Percentiles rank a stretch among this genome's conserved stretches.
These are phyloP conservation scores for Sparidentex hasta DNA, from an alignment of 2,797 vertebrate genomes.

Conservation along the genomic window DNA sequence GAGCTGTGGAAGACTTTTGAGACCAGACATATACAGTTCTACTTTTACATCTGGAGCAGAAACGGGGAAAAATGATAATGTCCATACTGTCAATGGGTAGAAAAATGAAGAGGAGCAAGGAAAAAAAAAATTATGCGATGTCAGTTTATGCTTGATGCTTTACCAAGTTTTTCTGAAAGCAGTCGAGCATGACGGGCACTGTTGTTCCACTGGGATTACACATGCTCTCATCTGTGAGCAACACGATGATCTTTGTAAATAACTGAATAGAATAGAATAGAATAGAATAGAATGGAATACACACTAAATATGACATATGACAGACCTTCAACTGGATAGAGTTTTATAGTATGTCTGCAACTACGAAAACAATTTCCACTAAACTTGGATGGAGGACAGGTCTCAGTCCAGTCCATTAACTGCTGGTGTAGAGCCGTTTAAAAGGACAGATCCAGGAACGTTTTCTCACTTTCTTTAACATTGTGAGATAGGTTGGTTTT, in stretches of 20 bases:
- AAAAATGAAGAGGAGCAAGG: background rate
- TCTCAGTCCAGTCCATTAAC: no score
- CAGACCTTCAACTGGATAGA: background rate
- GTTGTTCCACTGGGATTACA: background rate
- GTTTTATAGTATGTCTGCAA: background rate
- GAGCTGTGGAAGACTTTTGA: background rate
- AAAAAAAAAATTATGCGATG: background rate
- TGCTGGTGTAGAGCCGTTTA: no score
- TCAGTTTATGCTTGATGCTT: background rate
- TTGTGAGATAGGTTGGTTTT: no score
- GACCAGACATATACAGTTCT: no score
- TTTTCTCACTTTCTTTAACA: no score
- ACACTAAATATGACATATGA: background rate
- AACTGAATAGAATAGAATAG: background rate
- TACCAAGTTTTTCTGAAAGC: background rate
- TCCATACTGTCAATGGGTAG: background rate
- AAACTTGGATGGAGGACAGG: no score
- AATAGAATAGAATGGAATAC: conserved; percentile 4
- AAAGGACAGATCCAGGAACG: no score
- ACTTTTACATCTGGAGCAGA: background rate
- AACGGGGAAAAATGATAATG: background rate
- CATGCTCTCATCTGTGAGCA: background rate
- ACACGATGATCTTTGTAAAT: conserved; percentile 1
- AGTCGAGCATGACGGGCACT: background rate
- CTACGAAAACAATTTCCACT: background rate